Evolutionary conservation across 1,140 invertebrate genomes (phyloP), one percentile per base, ranked within the genome.

Genomic region (Adoxophyes honmai): DNA sequence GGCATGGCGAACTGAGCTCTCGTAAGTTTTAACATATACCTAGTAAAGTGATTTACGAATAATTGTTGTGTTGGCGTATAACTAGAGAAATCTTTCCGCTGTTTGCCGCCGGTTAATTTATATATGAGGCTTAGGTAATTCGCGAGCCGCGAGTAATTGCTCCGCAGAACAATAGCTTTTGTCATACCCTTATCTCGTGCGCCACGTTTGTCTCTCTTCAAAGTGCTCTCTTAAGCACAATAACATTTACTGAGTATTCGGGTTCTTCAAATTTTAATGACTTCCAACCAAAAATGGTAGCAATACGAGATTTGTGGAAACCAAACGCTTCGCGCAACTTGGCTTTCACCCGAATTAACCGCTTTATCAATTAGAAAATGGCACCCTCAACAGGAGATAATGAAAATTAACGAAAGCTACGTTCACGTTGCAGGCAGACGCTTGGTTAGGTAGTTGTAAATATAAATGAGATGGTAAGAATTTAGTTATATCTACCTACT

Each of bases 91-190:
- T 87, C 83, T 88, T 88, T 88, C 82, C 86, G 83, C 83, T 86
- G 82, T 86, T 85, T 86, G 83, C 83, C 82, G 82, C 76, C 77
- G 81, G 79, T 76, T 87, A 87, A 88, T 88, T 88, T 86, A 87
- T 88, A 88, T 88, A 88, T 88, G 84, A 87, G 86, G 78, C 84
- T 87, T 86, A 87, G 84, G 86, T 88, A 88, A 88, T 88, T 88
- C 86, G 84, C 86, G 80, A 65, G 72, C 75, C 73, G 68, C 83
- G 80, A 88, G 82, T 88, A 88, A 88, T 88, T 88, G 82, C 78
- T 85, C 76, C 79, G 68, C 66, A 86, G 82, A 88, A 88, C 86
- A 88, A 88, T 87, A 82, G 86, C 79, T 88, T 88, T 88, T 88
- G 84, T 88, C 86, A 81, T 87, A 81, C 73, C 61, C 79, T 88